Base-by-base conservation (phyloP, 35 echinoderm and acorn worm genomes). In the Lytechinus variegatus region DNA sequence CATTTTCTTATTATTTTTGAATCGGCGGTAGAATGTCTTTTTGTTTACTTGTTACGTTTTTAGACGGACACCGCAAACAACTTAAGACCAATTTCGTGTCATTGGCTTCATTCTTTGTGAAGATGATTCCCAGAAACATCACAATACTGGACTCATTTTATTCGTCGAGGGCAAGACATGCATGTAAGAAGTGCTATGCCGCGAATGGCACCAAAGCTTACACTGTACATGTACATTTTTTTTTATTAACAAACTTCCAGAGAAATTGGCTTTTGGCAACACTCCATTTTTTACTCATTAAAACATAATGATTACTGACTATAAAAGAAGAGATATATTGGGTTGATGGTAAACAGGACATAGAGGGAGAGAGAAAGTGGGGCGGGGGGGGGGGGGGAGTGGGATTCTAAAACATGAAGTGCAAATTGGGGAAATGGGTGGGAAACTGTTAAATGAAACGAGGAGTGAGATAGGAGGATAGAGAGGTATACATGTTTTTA, bases 11-110 rank as follows among this genome's bases (percentile, higher is more conserved):
- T 71, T 21, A 71, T 44, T 44, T 1, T 44, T 71, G 14, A 5
- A 71, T 13, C 61, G 24, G 19, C 24, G 61, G 0, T 13, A 24
- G 11, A 71, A 71, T 71, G 61, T 71, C 61, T 16, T 44, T 44
- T 5, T 0, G 61, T 71, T 71, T 71, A 71, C 61, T 71, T 24
- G 61, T 71, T 71, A 71, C 19, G 61, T 71, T 13, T 71, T 6
- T 71, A 71, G 61, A 19, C n/a, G 19, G 8, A 79, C 66, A 79
- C 66, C 19, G 66, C 66, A 79, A 79, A 79, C 66, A 79, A 79
- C 66, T 79, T 79, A 79, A 79, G 19, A 79, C 66, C 66, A 24
- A 79, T 79, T 79, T 79, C 66, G 66, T 79, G 66, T 79, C 66
- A 79, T n/a, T 79, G 66, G 19, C 66, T 79, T 79, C 5, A 79